phyloP scores from a whole-genome alignment of 2,113 vertebrate species.

The Mystacornis crossleyi region DNA sequence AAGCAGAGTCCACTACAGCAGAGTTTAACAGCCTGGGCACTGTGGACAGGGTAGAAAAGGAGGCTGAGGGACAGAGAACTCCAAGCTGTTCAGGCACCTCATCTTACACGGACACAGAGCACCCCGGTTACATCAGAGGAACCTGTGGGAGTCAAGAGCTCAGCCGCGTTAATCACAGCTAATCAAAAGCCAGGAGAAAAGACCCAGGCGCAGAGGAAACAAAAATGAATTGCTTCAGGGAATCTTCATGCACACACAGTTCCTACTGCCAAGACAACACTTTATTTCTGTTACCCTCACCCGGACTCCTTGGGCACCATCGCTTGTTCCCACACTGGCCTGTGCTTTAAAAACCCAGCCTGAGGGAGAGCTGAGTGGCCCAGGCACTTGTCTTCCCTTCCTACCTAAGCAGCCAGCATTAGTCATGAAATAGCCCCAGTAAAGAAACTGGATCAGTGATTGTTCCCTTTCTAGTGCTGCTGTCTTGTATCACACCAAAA shows the following conservation, averaged over 20 bases:
- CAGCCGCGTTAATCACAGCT: neutral
- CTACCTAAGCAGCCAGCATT: accelerated
- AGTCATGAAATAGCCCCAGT: neutral
- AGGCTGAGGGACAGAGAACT: neutral
- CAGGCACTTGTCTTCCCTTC: neutral
- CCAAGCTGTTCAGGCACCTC: neutral
- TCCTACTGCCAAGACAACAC: neutral
- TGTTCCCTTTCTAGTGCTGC: neutral
- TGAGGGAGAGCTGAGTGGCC: neutral
- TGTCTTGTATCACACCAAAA: neutral
- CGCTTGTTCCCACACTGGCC: neutral
- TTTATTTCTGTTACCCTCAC: neutral
- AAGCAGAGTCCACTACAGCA: neutral
- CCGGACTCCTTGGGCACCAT: neutral
- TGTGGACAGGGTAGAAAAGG: accelerated
- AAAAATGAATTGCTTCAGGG: neutral
- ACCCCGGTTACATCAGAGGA: accelerated
- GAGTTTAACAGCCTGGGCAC: neutral
- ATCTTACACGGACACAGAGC: neutral
- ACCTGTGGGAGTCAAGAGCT: accelerated
- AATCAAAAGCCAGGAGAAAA: neutral
- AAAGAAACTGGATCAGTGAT: neutral
- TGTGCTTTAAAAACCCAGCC: neutral
- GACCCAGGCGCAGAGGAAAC: neutral
- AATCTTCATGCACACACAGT: neutral